Evolutionary conservation across 2,113 vertebrate species (phyloP), one percentile per base, ranked within the genome.

Genomic region (Sakesphorus luctuosus): DNA sequence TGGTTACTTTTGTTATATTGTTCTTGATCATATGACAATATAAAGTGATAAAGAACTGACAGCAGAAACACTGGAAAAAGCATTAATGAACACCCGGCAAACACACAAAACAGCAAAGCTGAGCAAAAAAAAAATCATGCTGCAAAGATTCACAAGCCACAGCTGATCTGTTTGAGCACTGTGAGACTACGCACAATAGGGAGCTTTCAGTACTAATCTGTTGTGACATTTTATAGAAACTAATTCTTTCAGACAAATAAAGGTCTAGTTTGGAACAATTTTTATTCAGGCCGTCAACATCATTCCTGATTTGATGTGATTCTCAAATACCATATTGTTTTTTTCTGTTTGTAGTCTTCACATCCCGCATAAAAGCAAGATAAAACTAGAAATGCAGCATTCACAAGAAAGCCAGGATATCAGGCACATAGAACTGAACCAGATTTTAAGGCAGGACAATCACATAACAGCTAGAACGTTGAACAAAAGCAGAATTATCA

Each of bases 301-400:
- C 74, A 67, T 88, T 75, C 83, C 84, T 68, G 87, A 91, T 89
- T 78, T 84, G 89, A 91, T 87, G 87, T 84, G 80, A 90, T 94
- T 97, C 87, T 93, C 86, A 92, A 96, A 80, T 52, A 85, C 56
- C 71, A 8, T 77, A 71, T 80, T 63, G 62, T 93, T 91, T 58
- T 62, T 29, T 86, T 55, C 91, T 88, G 74, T 94, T 95, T 94
- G 62, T 49, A 50, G 69, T 61, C 80, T 72, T 96, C 87, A 74
- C 69, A 92, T 91, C 55, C 24, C 55, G 76, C 66, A 68, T 65
- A 95, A 91, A 94, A 87, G 31, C 33, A 95, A 52, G 87, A 96
- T 92, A 94, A 97, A 96, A 85, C 83, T 44, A 91, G 71, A 97
- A 97, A 80, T 84, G 73, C n/a, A 94, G 71, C 72, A 85, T 93